These are phyloP conservation scores for Anguilla anguilla DNA, from an alignment of 2,797 vertebrate species.

Conservation along the genomic window DNA sequence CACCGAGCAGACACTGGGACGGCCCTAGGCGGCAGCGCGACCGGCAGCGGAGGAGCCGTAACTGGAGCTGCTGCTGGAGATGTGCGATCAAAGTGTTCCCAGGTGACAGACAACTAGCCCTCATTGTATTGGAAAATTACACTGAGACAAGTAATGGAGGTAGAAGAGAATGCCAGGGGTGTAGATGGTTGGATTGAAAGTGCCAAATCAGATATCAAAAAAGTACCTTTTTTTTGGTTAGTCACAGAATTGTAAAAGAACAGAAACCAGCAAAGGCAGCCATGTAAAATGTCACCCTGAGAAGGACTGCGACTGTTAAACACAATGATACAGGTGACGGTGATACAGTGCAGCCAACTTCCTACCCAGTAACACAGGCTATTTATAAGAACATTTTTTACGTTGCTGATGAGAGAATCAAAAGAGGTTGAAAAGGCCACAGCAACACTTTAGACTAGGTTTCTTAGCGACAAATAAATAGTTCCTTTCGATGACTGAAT, in stretches of 20 bases:
- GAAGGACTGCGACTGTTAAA: neutral
- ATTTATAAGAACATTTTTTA: slow-evolving; percentile 7
- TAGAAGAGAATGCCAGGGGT: slow-evolving; percentile 9
- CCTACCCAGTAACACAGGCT: neutral
- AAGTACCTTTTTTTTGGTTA: neutral
- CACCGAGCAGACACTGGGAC: slow-evolving; percentile 24
- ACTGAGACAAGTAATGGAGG: slow-evolving; percentile 12
- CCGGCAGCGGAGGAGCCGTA: neutral
- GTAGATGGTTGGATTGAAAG: slow-evolving; percentile 27
- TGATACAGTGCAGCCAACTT: neutral
- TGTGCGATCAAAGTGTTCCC: slow-evolving; percentile 26
- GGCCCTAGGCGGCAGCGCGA: slow-evolving; percentile 21
- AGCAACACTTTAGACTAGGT: neutral
- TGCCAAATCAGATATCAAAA: neutral
- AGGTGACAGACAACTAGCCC: slow-evolving; percentile 29
- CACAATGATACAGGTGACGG: no score
- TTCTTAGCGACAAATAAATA: neutral
- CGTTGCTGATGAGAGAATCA: neutral
- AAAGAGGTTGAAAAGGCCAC: neutral
- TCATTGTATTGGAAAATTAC: neutral
- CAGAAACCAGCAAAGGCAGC: slow-evolving; percentile 9
- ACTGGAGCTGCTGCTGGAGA: slow-evolving; percentile 8
- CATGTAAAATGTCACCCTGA: neutral
- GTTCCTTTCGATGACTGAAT: neutral
- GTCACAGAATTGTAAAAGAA: neutral